Conservation (phyloP, 2,113 vertebrate species). For the Puffinus mauretanicus region DNA sequence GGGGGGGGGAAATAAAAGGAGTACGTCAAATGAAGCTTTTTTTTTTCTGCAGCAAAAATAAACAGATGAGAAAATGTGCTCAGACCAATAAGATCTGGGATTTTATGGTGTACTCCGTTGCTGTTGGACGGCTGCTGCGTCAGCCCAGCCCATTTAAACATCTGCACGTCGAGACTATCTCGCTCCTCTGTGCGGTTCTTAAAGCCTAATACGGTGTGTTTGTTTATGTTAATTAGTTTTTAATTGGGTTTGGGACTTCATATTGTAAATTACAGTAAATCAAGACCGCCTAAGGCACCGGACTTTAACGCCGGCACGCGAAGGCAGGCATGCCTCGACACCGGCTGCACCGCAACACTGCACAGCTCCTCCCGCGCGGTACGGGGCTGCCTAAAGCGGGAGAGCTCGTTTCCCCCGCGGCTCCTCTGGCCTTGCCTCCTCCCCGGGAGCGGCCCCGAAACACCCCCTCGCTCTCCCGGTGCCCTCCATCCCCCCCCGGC, state of each 20-base stretch:
- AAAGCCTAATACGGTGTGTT: not conserved
- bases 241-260: not conserved
- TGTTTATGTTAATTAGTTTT: not conserved
- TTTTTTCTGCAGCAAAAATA: not conserved
- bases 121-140: not conserved
- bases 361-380: no score
- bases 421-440: not conserved
- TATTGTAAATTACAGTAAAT: not conserved
- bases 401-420: not conserved
- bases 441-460: not conserved
- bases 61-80: not conserved
- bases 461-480: not conserved
- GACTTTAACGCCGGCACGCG: not conserved
- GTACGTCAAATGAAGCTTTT: not conserved
- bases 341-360: not conserved
- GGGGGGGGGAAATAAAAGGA: not conserved
- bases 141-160: not conserved
- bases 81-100: not conserved
- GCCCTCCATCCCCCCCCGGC: not conserved
- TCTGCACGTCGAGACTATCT: not conserved
- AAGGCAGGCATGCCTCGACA: not conserved
- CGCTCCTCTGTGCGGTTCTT: not conserved
- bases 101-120: accelerated
- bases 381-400: not conserved
- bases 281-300: not conserved